Conservation (phyloP, 2,888 invertebrate species). For the Aleiodes leptofemur region DNA sequence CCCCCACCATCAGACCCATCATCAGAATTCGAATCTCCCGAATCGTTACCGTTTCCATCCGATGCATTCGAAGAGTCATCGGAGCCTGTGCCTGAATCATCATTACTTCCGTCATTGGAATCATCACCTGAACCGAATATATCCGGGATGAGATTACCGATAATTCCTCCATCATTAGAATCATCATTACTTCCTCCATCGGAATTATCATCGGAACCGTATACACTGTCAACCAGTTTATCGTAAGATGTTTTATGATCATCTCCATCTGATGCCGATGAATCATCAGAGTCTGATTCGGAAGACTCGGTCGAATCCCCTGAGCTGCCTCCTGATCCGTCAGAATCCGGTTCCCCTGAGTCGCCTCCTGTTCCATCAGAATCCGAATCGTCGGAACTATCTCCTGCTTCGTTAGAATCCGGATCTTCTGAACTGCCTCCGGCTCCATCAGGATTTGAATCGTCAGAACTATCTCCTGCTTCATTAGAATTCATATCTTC, state of each 20-base stretch:
- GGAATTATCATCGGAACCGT: neutral
- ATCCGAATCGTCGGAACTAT: neutral
- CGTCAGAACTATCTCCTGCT: neutral
- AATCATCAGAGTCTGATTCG: neutral
- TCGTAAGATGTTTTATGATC: neutral
- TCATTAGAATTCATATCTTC: neutral
- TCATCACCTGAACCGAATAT: neutral
- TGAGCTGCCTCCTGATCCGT: neutral
- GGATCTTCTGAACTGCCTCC: neutral
- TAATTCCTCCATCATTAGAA: no score
- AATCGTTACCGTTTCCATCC: neutral
- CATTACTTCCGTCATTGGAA: neutral
- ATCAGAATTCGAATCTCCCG: neutral
- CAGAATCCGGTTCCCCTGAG: neutral
- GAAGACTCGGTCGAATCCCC: neutral
- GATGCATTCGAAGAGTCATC: no score
- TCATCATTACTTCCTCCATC: neutral
- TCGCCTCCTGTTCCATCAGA: neutral
- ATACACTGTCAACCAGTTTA: neutral
- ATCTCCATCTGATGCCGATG: no score
- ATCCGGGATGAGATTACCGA: no score
- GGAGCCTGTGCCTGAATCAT: neutral
- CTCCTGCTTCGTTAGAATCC: neutral
- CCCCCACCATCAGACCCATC: conserved; percentile 6
- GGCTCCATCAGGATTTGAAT: neutral